Evolutionary conservation across 2,888 invertebrate species (phyloP).

Genomic region (Eristalis pertinax): DNA sequence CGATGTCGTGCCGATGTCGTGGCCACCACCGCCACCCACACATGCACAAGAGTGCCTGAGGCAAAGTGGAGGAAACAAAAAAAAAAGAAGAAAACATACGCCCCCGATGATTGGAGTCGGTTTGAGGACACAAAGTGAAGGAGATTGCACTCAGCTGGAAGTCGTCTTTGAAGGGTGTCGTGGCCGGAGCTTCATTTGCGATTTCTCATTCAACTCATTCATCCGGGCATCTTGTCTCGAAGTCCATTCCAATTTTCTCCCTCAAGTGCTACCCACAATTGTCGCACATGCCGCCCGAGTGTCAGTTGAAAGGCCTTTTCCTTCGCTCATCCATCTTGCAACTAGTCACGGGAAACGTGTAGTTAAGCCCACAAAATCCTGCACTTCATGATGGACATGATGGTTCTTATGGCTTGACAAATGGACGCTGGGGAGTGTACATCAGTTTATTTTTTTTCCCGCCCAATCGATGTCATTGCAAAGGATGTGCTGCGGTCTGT

Average conservation of each 20-base stretch:
- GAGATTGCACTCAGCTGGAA: conserved; percentile 25
- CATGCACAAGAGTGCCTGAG: conserved; percentile 19
- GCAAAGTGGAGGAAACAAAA: background rate
- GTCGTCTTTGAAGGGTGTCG: conserved; percentile 15
- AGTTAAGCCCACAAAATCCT: conserved; percentile 57
- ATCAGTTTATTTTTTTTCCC: background rate
- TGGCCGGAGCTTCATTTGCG: conserved; percentile 19
- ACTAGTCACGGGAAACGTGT: conserved; percentile 45
- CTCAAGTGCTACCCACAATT: conserved; percentile 26
- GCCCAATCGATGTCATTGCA: conserved; percentile 41
- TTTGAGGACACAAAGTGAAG: conserved; percentile 27
- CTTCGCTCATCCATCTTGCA: conserved; percentile 48
- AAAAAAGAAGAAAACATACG: background rate
- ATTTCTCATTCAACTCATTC: conserved; percentile 39
- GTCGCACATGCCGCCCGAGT: conserved; percentile 25
- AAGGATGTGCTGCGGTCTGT: background rate
- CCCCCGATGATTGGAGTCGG: conserved; percentile 26
- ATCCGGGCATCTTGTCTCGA: conserved; percentile 17
- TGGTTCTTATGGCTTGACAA: conserved; percentile 30
- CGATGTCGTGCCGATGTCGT: background rate
- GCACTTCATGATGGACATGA: conserved; percentile 51
- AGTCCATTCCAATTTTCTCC: conserved; percentile 57
- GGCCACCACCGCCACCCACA: background rate
- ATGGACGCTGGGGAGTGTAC: background rate
- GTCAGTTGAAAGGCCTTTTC: background rate